A percentile compares a stretch with the other conserved stretches of the same genome.
These are phyloP conservation scores for Etia nguti DNA, from an alignment of 2,113 vertebrate genomes.

Conservation along the genomic window DNA sequence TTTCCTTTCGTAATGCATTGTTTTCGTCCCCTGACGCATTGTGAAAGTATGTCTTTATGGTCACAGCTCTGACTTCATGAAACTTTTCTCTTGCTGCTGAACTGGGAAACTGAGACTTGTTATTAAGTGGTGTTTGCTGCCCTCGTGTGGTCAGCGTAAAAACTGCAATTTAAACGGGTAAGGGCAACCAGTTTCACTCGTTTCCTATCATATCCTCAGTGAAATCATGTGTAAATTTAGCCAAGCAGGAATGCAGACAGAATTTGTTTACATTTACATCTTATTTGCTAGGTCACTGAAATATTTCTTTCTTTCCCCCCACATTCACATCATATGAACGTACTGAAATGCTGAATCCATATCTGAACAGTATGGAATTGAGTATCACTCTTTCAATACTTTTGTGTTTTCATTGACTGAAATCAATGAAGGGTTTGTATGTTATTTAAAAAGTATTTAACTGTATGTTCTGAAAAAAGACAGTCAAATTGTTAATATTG, in stretches of 20 bases:
- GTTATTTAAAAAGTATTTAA: not conserved
- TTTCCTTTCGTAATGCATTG: conserved; percentile 13
- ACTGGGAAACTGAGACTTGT: not conserved
- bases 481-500: not conserved
- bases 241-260: not conserved
- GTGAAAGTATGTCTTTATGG: conserved; percentile 32
- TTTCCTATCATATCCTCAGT: not conserved
- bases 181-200: not conserved
- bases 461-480: not conserved
- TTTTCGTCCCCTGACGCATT: conserved; percentile 1
- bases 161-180: not conserved
- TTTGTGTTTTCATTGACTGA: not conserved
- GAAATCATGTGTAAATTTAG: not conserved
- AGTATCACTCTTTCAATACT: not conserved
- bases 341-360: not conserved
- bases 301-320: not conserved
- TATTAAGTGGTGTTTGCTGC: conserved; percentile 69
- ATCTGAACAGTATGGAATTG: not conserved
- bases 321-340: not conserved
- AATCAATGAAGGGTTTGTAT: not conserved
- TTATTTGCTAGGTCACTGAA: not conserved
- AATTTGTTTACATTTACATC: not conserved
- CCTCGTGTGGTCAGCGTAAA: conserved; percentile 52
- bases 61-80: not conserved
- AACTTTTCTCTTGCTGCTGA: not conserved